Base-by-base conservation (phyloP, 2,113 vertebrate species). In the Pitta sordida region DNA sequence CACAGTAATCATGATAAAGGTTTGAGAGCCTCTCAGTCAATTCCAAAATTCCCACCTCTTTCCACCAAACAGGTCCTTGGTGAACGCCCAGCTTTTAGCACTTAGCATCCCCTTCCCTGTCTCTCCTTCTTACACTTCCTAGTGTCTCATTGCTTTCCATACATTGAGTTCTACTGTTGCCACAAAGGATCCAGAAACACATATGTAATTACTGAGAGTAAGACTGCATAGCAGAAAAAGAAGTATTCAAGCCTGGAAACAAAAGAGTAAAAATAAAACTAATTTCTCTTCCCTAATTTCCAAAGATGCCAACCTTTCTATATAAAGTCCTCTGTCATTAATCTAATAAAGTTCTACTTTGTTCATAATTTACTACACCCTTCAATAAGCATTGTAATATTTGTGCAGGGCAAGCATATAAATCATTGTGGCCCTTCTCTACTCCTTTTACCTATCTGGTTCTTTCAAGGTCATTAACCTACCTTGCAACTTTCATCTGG, bases 401-500 rank as follows among this genome's bases (percentile, higher is more conserved):
- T 96, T 96, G 83, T 73, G 62, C 86, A 71, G 71, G 78, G 69
- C 69, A 94, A 83, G 77, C 76, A 36, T 86, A 95, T 93, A 96
- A 95, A 95, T 91, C 77, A 89, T 70, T 91, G 74, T 83, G 96
- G 52, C 80, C 71, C 78, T 91, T 63, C 51, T 84, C 68, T 81
- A 81, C 41, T 83, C 91, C 86, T 75, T 79, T 85, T 73, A 80
- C 75, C 70, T 86, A 68, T 68, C 60, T 80, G 68, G 55, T 94
- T 91, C 81, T 95, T 94, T 84, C 64, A 96, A 94, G 83, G 91
- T 97, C 67, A 91, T 49, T 87, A 95, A 91, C 77, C 91, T 88
- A 95, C 51, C 77, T 95, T 69, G 86, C 52, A 87, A 69, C 56
- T 93, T 94, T 85, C 93, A 95, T 92, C 88, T 97, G 90, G 77